Evolutionary conservation across 2,797 vertebrate species (phyloP), one percentile per base, ranked within the genome.

Genomic region (Myotis myotis): DNA sequence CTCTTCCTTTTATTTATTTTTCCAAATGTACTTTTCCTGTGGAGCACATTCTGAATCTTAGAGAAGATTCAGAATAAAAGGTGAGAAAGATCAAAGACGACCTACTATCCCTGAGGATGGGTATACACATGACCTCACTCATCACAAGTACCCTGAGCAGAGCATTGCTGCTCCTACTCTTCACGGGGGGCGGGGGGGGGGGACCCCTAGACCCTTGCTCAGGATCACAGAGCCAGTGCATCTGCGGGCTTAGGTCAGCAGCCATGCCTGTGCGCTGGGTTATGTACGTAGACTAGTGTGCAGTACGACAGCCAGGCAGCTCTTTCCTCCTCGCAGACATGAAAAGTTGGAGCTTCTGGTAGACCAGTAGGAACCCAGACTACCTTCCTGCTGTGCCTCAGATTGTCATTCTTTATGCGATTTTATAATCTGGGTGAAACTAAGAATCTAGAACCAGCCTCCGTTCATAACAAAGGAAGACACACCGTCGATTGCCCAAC

Each of bases 401-500:
- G 36, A 28, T 13, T 2, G 17, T 30, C n/a, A 64, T 57, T 70
- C 38, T 84, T 51, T 55, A 72, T 28, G n/a, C 36, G 49, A 23
- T 15, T 51, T 81, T 87, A 92, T 20, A 68, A 74, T 36, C 28
- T 68, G 23, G 64, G 75, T 38, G 89, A 84, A 91, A 84, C 23
- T 12, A 53, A 16, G 53, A 51, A 23, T 79, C 51, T 53, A 79
- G 47, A 91, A 68, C 38, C 62, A 70, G 66, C 6, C 78, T 49
- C 60, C 47, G 38, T 53, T 64, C 76, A 74, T 11, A 66, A 60
- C 1, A 89, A 62, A 81, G 62, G 88, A 96, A 82, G 72, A 66
- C 89, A 72, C 25, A 68, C n/a, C 66, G 1, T 30, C n/a, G 41
- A 20, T 96, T 96, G 64, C 96, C 76, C 85, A 95, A 96, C 64